These are phyloP conservation scores for Enteromius anoplus DNA, from an alignment of 2,797 vertebrate species.

Conservation along the genomic window DNA sequence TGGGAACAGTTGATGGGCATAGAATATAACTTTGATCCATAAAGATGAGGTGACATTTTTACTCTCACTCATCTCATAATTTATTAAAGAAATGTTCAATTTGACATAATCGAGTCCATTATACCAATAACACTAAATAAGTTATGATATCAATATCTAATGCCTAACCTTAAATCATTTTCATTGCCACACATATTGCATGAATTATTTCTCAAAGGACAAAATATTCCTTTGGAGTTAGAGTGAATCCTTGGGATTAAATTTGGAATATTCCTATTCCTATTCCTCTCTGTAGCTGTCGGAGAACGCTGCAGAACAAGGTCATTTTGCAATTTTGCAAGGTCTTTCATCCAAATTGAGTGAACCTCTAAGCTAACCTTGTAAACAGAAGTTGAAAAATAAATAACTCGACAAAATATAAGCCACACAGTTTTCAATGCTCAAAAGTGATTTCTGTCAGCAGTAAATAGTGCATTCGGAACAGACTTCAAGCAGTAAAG, in stretches of 20 bases:
- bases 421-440: constrained; percentile 30
- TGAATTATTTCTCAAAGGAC: constrained; percentile 52
- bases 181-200: constrained; percentile 39
- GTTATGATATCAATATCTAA: constrained; percentile 52
- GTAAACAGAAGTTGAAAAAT: constrained; percentile 35
- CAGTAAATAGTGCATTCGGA: constrained; percentile 21
- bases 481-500: constrained; percentile 6
- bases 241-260: constrained; percentile 50
- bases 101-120: constrained; percentile 59
- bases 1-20: constrained; percentile 52
- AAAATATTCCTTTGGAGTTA: constrained; percentile 38
- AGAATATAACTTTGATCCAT: constrained; percentile 61
- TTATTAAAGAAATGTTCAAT: constrained; percentile 58
- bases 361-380: constrained; percentile 45
- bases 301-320: constrained; percentile 36
- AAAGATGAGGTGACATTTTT: constrained; percentile 63
- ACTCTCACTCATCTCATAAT: constrained; percentile 54
- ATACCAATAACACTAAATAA: constrained; percentile 60
- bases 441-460: constrained; percentile 30
- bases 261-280: constrained; percentile 43
- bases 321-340: constrained; percentile 35
- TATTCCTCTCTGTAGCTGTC: constrained; percentile 12
- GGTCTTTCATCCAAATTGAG: constrained; percentile 50
- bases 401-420: constrained; percentile 32
- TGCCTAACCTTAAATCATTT: constrained; percentile 51